phyloP scores from a whole-genome alignment of 1,140 invertebrate species.

The Phymastichus coffea region DNA sequence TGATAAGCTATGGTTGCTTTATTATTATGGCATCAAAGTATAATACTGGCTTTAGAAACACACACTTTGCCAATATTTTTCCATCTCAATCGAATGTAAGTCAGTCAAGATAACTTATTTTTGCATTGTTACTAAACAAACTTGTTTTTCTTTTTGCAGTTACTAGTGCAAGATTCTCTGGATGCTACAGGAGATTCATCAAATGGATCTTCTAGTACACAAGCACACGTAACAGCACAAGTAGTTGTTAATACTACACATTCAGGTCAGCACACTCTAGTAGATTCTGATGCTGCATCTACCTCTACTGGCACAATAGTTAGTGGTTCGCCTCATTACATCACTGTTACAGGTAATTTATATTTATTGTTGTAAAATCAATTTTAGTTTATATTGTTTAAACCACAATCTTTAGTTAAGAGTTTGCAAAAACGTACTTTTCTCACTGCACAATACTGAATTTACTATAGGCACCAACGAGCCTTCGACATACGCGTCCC shows the following conservation, averaged over 20 bases:
- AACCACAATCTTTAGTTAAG: slow-evolving; percentile 7
- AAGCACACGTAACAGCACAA: slow-evolving; percentile 56
- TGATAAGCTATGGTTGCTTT: slow-evolving; percentile 24
- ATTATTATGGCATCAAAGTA: not conserved
- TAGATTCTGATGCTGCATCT: slow-evolving; percentile 52
- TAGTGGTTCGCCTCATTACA: slow-evolving; percentile 57
- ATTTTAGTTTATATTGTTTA: not conserved
- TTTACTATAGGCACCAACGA: slow-evolving; percentile 53
- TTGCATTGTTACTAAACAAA: slow-evolving; percentile 36
- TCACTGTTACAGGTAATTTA: slow-evolving; percentile 57
- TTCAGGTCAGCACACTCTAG: slow-evolving; percentile 50
- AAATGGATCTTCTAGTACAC: slow-evolving; percentile 52
- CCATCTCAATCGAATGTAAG: not conserved
- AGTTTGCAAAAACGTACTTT: slow-evolving; percentile 44
- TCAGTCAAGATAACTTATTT: too few species aligned
- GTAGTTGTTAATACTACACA: slow-evolving; percentile 57
- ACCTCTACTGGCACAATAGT: slow-evolving; percentile 52
- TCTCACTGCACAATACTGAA: slow-evolving; percentile 47
- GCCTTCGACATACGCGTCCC: slow-evolving; percentile 54
- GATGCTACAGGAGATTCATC: slow-evolving; percentile 55
- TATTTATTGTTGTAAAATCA: too few species aligned
- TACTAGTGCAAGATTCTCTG: slow-evolving; percentile 52
- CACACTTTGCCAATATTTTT: not conserved
- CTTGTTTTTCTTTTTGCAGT: slow-evolving; percentile 41
- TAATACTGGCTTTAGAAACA: not conserved